Base-by-base conservation (phyloP, 2,113 vertebrate species). In the Sebastes fasciatus region DNA sequence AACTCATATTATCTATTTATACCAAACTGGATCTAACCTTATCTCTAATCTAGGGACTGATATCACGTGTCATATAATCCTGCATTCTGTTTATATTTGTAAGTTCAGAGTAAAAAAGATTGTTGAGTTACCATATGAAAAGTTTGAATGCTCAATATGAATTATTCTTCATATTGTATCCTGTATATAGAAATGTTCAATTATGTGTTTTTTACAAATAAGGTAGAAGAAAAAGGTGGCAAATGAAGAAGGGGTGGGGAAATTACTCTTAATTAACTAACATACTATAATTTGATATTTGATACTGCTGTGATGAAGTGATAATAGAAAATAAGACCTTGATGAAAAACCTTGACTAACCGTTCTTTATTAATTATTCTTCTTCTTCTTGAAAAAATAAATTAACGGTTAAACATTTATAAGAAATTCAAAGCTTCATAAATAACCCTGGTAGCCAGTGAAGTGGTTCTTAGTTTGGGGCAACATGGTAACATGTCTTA, bases 381-480 rank as follows among this genome's bases (percentile, higher is more conserved):
- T 34, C 34, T 34, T 34, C 21, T 23, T 14, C 6, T 58, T 46
- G 6, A 55, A 68, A 45, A 17, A 40, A 9, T 58, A 16, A 16
- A 2, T 1, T 34, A 34, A 34, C 34, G 2, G 14, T 45, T 70
- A 8, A 43, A n/a, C 17, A 49, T 42, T 63, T 14, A 54, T 21
- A 54, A 46, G 21, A 2, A 5, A 17, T 71, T 71, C 21, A 72
- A 64, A 64, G 40, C 34, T 45, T 80, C 49, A 72, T 26, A 63
- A 52, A 55, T 40, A 80, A 80, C 67, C 1, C 10, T 45, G 19
- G 26, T 34, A 55, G 34, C 46, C n/a, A 63, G 42, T 72, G 21
- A 55, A 58, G n/a, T 66, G 51, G 51, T 65, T 21, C 42, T 49
- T 60, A 51, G 23, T 74, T 66, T 58, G n/a, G 11, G 61, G 61